These are phyloP conservation scores for Cheilinus undulatus DNA, from an alignment of 2,113 vertebrate species.

Conservation along the genomic window DNA sequence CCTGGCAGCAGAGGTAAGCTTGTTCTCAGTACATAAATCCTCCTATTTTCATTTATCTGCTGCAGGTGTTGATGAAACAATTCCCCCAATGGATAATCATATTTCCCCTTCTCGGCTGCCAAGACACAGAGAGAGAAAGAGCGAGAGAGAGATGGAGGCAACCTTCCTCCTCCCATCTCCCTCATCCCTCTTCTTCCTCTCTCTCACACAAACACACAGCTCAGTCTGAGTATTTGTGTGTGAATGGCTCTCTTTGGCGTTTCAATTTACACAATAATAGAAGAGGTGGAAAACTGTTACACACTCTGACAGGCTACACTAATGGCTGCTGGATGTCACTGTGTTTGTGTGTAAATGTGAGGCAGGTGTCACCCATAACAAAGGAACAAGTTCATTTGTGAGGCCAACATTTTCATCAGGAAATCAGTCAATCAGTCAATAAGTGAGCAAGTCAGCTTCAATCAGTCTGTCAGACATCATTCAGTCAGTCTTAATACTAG, in stretches of 20 bases:
- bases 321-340: constrained; percentile 27
- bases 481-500: background rate
- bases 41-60: constrained; percentile 78
- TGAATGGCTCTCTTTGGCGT: constrained; percentile 64
- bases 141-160: constrained; percentile 52
- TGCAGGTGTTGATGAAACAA: constrained; percentile 84
- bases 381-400: constrained; percentile 20
- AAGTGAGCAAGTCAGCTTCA: background rate
- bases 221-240: constrained; percentile 20
- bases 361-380: constrained; percentile 10
- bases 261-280: constrained; percentile 80
- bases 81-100: constrained; percentile 79
- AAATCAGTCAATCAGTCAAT: constrained; percentile 12
- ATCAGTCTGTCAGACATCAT: background rate
- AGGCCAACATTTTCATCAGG: constrained; percentile 31
- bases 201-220: constrained; percentile 4
- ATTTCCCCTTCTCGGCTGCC: constrained; percentile 73
- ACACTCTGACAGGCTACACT: constrained; percentile 54
- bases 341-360: constrained; percentile 9
- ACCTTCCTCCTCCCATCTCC: background rate
- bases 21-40: constrained; percentile 78
- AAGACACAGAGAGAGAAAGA: constrained; percentile 68
- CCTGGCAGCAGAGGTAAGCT: constrained; percentile 74
- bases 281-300: constrained; percentile 61
- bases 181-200: too few relatives aligned